Evolutionary conservation across 37 sponge, comb jelly and placozoan genomes (phyloP).

Genomic region (Lycopodina hypogea): DNA sequence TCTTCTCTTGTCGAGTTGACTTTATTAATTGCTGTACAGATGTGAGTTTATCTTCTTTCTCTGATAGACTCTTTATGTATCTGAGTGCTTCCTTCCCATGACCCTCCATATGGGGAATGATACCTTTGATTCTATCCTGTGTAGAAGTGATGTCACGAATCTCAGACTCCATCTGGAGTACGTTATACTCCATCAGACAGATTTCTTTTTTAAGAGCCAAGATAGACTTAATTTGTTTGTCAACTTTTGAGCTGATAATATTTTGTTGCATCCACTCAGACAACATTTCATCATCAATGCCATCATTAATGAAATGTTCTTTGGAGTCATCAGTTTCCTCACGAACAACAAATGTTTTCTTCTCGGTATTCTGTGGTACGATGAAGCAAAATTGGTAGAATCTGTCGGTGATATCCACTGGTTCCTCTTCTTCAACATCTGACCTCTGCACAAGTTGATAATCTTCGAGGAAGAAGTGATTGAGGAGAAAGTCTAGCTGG

Average conservation of each 20-base stretch:
- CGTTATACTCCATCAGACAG: not conserved
- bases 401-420: slow-evolving; percentile 91
- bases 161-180: slow-evolving; percentile 78
- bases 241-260: slow-evolving; percentile 23
- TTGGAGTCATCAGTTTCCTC: slow-evolving; percentile 55
- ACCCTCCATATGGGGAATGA: slow-evolving; percentile 66
- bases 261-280: slow-evolving; percentile 21
- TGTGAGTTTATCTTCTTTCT: slow-evolving; percentile 77
- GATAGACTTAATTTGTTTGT: slow-evolving; percentile 26
- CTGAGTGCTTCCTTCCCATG: slow-evolving; percentile 73
- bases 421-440: slow-evolving; percentile 74
- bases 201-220: slow-evolving; percentile 29
- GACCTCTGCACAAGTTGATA: slow-evolving; percentile 74
- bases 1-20: slow-evolving; percentile 46
- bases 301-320: slow-evolving; percentile 16
- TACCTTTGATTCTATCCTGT: slow-evolving; percentile 62
- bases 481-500: slow-evolving; percentile 82
- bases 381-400: slow-evolving; percentile 87
- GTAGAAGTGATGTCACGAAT: slow-evolving; percentile 65
- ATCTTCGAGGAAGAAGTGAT: slow-evolving; percentile 85
- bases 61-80: slow-evolving; percentile 70
- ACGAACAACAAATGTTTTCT: slow-evolving; percentile 65
- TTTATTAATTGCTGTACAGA: slow-evolving; percentile 50
- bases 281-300: slow-evolving; percentile 25
- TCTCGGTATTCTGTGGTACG: slow-evolving; percentile 66